These are phyloP conservation scores for Luperina testacea DNA, from an alignment of 2,888 invertebrate species.

Conservation along the genomic window DNA sequence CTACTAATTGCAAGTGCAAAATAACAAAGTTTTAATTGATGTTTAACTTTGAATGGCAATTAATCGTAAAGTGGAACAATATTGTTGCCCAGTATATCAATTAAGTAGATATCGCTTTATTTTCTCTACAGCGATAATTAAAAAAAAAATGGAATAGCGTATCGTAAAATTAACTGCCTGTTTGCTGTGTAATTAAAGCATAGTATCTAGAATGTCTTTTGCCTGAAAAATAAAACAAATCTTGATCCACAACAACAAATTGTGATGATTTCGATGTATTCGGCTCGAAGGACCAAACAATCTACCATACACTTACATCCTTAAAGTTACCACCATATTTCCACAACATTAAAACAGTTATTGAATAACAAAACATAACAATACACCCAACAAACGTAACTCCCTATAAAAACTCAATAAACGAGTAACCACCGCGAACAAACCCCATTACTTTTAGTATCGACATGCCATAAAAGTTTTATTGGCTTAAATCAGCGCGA, in stretches of 20 bases:
- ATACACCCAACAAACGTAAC: constrained; percentile 37
- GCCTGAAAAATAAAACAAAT: neutral
- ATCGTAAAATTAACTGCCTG: neutral
- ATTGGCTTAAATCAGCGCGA: constrained; percentile 61
- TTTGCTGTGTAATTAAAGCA: neutral
- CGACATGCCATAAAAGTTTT: constrained; percentile 59
- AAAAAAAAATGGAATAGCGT: neutral
- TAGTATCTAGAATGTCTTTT: neutral
- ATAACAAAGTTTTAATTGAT: constrained; percentile 55
- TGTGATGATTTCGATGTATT: neutral
- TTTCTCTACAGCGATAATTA: neutral
- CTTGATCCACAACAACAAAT: too few species aligned
- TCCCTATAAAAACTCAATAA: constrained; percentile 49
- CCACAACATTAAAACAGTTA: constrained; percentile 7
- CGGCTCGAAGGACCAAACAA: constrained; percentile 4
- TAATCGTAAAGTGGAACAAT: constrained; percentile 43
- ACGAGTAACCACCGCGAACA: constrained; percentile 56
- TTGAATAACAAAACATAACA: constrained; percentile 37
- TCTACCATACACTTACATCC: neutral
- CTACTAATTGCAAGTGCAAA: constrained; percentile 53
- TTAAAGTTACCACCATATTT: constrained; percentile 4
- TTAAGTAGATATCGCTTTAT: constrained; percentile 16
- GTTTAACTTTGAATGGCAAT: constrained; percentile 45
- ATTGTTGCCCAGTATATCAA: constrained; percentile 28
- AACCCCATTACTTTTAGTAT: constrained; percentile 63